Evolutionary conservation across 2,888 invertebrate species (phyloP).

Genomic region (Mongoloraphidia duomilia): DNA sequence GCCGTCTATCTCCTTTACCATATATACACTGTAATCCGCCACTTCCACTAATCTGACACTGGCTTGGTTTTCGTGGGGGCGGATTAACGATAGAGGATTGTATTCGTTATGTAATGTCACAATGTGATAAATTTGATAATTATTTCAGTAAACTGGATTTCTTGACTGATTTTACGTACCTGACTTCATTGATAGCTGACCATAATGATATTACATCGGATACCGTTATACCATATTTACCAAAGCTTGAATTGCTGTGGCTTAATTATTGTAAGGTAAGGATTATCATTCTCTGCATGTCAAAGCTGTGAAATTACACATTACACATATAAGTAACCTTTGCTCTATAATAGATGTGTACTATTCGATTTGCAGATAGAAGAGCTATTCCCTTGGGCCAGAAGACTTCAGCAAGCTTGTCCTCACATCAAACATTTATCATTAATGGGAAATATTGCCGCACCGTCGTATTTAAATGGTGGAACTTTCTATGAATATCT

Average conservation of each 20-base stretch:
- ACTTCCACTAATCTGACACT: too few species aligned
- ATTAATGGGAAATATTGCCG: slow-evolving; percentile 74
- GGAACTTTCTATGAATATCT: slow-evolving; percentile 60
- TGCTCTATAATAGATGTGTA: neutral
- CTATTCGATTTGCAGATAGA: slow-evolving; percentile 39
- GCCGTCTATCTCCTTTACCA: neutral
- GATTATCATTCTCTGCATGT: slow-evolving; percentile 17
- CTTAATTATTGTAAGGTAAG: slow-evolving; percentile 50
- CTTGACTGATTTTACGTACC: slow-evolving; percentile 51
- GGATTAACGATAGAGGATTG: neutral
- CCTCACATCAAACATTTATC: slow-evolving; percentile 63
- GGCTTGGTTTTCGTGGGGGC: too few species aligned
- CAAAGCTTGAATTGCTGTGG: slow-evolving; percentile 63
- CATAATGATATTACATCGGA: slow-evolving; percentile 59
- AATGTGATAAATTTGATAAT: slow-evolving; percentile 8
- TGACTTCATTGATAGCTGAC: slow-evolving; percentile 69
- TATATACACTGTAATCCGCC: neutral
- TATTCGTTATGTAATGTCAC: neutral
- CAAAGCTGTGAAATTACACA: neutral
- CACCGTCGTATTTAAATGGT: slow-evolving; percentile 62
- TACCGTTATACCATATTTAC: slow-evolving; percentile 54
- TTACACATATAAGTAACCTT: slow-evolving; percentile 1
- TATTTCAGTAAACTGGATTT: slow-evolving; percentile 54
- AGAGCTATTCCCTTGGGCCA: slow-evolving; percentile 56
- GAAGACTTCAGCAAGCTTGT: slow-evolving; percentile 51